Percentiles rank a stretch among this genome's conserved stretches.
Conservation (phyloP, 2,888 invertebrate genomes). For the Lepidocyrtoides sp. region DNA sequence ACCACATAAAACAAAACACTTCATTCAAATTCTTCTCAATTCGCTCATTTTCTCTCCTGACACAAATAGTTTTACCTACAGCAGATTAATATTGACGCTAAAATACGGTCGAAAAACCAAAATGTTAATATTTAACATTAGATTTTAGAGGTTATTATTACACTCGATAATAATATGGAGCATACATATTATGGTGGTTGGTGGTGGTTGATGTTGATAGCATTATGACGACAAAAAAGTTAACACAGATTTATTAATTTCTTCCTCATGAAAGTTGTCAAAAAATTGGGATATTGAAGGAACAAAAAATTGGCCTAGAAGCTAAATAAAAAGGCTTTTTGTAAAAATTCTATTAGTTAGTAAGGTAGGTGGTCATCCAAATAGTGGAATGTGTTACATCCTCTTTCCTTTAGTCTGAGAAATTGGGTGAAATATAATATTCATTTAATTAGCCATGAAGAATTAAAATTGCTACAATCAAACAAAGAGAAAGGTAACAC, state of each 20-base stretch:
- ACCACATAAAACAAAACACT: background rate
- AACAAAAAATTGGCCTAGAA: constrained; percentile 47
- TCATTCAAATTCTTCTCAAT: background rate
- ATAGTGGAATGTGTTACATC: constrained; percentile 56
- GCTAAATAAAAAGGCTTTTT: background rate
- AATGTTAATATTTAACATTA: background rate
- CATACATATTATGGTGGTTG: background rate
- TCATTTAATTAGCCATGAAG: constrained; percentile 67
- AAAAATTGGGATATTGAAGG: constrained; percentile 20
- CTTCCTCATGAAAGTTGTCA: constrained; percentile 39
- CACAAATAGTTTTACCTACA: background rate
- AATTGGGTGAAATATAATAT: constrained; percentile 68
- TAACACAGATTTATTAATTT: constrained; percentile 52
- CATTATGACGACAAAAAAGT: constrained; percentile 24
- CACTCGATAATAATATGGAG: constrained; percentile 14
- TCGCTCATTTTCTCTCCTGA: background rate
- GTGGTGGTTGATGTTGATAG: constrained; percentile 2
- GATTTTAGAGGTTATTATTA: no score
- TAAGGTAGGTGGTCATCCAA: constrained; percentile 57
- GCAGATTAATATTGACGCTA: background rate
- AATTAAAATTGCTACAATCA: constrained; percentile 65
- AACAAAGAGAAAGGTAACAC: constrained; percentile 17
- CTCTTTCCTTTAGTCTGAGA: constrained; percentile 39
- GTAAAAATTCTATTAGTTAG: background rate
- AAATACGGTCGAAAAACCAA: background rate